Evolutionary conservation across 1,140 invertebrate genomes (phyloP).

Genomic region (Pogonomyrmex californicus): DNA sequence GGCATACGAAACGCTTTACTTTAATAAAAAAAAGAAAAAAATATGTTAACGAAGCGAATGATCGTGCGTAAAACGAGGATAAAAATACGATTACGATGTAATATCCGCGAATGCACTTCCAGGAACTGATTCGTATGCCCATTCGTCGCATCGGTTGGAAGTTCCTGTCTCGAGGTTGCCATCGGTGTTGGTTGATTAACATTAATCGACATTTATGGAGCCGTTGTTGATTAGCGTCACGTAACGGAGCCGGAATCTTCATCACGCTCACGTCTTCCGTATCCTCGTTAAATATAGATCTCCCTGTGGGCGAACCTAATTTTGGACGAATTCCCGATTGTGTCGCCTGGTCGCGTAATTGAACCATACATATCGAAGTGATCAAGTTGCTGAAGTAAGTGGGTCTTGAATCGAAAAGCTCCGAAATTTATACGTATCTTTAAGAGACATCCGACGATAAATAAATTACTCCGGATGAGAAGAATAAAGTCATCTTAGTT

Average conservation of each 20-base stretch:
- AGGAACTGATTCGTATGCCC: neutral
- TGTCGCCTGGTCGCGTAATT: slow-evolving; percentile 35
- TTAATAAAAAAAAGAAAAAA: neutral
- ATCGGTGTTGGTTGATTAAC: neutral
- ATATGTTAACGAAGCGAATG: neutral
- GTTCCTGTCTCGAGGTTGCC: neutral
- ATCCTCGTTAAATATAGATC: slow-evolving; percentile 42
- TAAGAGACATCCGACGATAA: neutral
- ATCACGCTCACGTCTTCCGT: slow-evolving; percentile 1
- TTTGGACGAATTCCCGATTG: slow-evolving; percentile 5
- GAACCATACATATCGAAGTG: slow-evolving; percentile 11
- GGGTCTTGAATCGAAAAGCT: neutral
- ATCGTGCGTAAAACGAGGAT: neutral
- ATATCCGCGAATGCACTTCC: neutral
- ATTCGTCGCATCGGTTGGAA: too few species aligned
- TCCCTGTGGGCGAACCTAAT: slow-evolving; percentile 21
- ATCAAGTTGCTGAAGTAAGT: neutral
- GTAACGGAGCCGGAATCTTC: neutral
- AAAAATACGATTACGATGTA: neutral
- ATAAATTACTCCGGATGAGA: neutral
- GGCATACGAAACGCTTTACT: neutral
- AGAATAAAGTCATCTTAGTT: neutral
- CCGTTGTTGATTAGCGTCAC: slow-evolving; percentile 14
- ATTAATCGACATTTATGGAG: slow-evolving; percentile 41
- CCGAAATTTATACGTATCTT: neutral